A percentile compares a stretch with the other conserved stretches of the same genome.
These are phyloP conservation scores for Myodes glareolus DNA, from an alignment of 2,113 vertebrate species.

Conservation along the genomic window DNA sequence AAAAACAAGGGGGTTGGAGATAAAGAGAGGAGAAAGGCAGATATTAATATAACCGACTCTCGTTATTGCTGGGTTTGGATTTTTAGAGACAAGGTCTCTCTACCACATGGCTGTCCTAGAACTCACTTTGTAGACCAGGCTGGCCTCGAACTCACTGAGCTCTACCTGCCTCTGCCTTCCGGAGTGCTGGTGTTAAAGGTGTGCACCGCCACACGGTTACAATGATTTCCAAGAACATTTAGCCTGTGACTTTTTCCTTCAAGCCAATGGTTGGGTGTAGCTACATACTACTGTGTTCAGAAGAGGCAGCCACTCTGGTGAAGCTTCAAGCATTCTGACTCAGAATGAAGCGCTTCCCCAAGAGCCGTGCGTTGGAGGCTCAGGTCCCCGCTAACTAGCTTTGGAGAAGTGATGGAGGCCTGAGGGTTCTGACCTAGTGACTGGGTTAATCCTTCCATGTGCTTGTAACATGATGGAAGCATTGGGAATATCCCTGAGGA, in stretches of 20 bases:
- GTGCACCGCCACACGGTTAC: not conserved
- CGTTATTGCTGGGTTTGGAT: too few relatives aligned
- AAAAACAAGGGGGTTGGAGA: not conserved
- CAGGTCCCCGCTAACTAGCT: not conserved
- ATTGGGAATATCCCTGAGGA: not conserved
- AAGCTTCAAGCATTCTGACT: constrained; percentile 9
- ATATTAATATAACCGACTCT: not conserved
- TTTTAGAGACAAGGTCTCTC: not conserved
- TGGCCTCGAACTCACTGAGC: not conserved
- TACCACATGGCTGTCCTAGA: not conserved
- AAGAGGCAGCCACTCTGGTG: not conserved
- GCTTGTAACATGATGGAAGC: not conserved
- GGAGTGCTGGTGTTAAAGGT: not conserved
- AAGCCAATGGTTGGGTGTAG: not conserved
- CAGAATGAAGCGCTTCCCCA: not conserved
- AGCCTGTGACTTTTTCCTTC: not conserved
- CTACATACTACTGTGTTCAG: not conserved
- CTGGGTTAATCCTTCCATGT: not conserved
- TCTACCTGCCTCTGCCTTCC: not conserved
- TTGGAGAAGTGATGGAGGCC: not conserved
- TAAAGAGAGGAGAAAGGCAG: not conserved
- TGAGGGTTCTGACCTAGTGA: not conserved
- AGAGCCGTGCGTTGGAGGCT: not conserved
- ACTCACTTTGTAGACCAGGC: not conserved
- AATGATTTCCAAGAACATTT: not conserved